Base-by-base conservation (phyloP, 2,888 invertebrate species). In the Ophion ventricosus region DNA sequence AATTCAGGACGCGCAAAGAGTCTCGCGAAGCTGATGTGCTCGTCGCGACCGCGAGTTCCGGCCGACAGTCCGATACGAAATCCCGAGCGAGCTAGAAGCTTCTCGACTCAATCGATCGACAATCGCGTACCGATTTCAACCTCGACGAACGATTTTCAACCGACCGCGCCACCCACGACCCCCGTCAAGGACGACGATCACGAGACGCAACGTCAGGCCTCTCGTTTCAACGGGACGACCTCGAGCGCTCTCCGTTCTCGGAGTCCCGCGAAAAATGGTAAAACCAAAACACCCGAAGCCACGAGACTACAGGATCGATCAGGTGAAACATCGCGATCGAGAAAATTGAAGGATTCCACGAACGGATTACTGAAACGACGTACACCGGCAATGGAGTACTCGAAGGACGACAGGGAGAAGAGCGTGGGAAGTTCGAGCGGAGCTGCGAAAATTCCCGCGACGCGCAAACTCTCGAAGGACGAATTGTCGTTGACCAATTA, bases 401-500 rank as follows among this genome's bases (percentile, higher is more conserved):
- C 25, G 10, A 66, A 35, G 26, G 80, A 73, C 40, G 8, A 7
- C 40, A 49, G 23, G 8, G 64, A 66, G 7, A 75, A 40, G 11
- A 26, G 17, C 14, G 63, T 10, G 26, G 4, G 5, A 35, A n/a
- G 20, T 59, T 17, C 63, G 49, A 73, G 63, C 2, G 5, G 17
- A 56, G 59, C 54, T 14, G 35, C 72, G 29, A 54, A 25, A 35
- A 77, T 43, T 57, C 67, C 83, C 17, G 54, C 54, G 23, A 43
- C 54, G 43, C 80, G 77, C 26, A 66, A 35, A 74, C 35, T n/a
- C 20, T 49, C 49, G 61, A 56, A 23, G n/a, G 49, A 67, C 23
- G 40, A 77, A 77, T 76, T 73, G 11, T 35, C 77, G 2, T n/a
- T 54, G 43, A 40, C 29, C 14, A 80, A 73, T 77, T 76, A 76